Conservation (phyloP, 2,797 vertebrate genomes). For the Antrozous pallidus region DNA sequence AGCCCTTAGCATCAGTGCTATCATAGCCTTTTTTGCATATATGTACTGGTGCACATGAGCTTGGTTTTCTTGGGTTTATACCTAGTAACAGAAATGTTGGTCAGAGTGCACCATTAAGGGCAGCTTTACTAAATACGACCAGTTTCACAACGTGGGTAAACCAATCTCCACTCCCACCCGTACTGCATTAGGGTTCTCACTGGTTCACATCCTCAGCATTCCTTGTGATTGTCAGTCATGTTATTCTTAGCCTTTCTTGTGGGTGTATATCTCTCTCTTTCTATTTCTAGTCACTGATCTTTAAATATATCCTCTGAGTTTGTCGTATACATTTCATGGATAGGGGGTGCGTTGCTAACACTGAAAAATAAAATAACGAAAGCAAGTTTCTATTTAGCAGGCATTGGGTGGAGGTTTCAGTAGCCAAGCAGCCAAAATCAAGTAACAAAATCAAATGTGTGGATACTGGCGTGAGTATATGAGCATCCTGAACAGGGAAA, state of each 20-base stretch:
- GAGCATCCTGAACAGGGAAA: background rate
- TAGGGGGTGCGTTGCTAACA: background rate
- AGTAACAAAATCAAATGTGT: background rate
- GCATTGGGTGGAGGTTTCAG: background rate
- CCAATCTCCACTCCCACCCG: background rate
- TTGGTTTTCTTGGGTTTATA: background rate
- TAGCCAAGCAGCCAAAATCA: background rate
- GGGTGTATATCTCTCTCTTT: rapidly evolving
- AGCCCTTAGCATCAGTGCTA: background rate
- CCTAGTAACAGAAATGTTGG: background rate
- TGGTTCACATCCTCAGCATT: background rate
- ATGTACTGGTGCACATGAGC: background rate
- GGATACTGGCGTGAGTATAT: background rate
- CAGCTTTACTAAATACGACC: background rate
- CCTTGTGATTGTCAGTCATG: background rate
- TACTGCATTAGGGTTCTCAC: background rate
- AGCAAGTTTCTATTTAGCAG: background rate
- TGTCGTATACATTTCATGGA: background rate
- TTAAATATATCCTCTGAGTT: background rate
- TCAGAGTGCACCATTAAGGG: background rate
- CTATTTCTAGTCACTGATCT: background rate
- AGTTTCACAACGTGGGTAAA: background rate
- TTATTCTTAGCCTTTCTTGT: background rate
- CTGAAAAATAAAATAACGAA: background rate
- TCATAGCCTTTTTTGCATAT: background rate